Conservation (phyloP, 2,797 vertebrate genomes). For the Sardinella longiceps region DNA sequence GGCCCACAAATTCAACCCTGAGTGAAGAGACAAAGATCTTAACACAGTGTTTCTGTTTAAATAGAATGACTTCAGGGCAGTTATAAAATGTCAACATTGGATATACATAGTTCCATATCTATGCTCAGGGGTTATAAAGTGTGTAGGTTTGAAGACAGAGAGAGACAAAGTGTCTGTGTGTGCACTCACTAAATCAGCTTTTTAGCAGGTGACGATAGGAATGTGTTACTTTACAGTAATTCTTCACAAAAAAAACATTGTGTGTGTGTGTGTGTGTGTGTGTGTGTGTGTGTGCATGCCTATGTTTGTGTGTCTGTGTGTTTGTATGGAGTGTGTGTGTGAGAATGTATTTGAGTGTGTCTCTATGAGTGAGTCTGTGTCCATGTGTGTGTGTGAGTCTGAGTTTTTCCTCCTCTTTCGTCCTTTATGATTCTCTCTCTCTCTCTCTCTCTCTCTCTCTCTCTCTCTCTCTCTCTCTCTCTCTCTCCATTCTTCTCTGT, state of each 20-base stretch:
- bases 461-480: not conserved
- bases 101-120: not conserved
- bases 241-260: not conserved
- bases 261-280: no score
- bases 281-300: no score
- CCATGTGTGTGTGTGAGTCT: no score
- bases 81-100: not conserved
- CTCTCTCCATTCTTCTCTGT: not conserved
- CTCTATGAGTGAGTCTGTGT: no score
- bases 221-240: not conserved
- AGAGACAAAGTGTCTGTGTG: not conserved
- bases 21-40: not conserved
- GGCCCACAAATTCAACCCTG: not conserved
- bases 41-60: not conserved
- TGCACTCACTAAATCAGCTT: not conserved
- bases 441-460: not conserved
- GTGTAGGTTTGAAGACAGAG: no score
- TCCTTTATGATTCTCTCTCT: not conserved
- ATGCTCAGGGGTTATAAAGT: not conserved
- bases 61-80: not conserved
- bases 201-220: not conserved
- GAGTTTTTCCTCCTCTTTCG: not conserved
- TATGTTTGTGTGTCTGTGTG: no score
- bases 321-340: no score
- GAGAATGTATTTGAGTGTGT: no score